Evolutionary conservation across 2,797 vertebrate genomes (phyloP), one percentile per base, ranked within the genome.

Genomic region (Sphenopsis melanotis): DNA sequence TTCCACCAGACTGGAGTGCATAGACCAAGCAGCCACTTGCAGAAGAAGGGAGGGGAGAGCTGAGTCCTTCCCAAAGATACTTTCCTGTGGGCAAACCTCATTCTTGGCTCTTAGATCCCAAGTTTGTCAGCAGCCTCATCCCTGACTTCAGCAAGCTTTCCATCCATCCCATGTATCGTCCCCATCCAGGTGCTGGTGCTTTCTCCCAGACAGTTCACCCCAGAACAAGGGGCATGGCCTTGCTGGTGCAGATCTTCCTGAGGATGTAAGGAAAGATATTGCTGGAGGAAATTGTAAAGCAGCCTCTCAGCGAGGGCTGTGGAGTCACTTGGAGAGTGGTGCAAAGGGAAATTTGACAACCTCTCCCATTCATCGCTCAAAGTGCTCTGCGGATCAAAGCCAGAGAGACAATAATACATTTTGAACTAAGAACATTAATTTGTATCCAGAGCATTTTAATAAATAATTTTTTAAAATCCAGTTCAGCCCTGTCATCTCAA

Each of bases 401-500:
- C 83, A n/a, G 93, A 39, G 96, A 97, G 96, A 96, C 95, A 97
- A 97, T 96, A 96, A 97, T 87, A 69, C 81, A 82, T 96, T 97
- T 94, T 81, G 95, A 97, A 89, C 63, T 42, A 78, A 83, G 96
- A 97, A 96, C 88, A 92, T 95, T 97, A 89, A 96, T 97, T 98
- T 98, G 96, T 97, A 96, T 90, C 96, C 90, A 91, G 79, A 93
- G 70, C 87, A 57, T 97, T 97, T 97, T 95, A 91, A 97, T 97
- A 98, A 98, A 97, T 97, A 97, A 83, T 95, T 77, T 92, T 84
- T 76, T 39, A 29, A 91, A 94, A 94, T 24, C 94, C 91, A 89
- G 95, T 91, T 94, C 96, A 96, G 94, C 95, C 95, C 91, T 97
- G 96, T 98, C 97, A 97, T 97, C 97, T 97, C 88, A 93, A 97